Evolutionary conservation across 2,888 invertebrate genomes (phyloP).

Genomic region (Sinhomidia bicolor): DNA sequence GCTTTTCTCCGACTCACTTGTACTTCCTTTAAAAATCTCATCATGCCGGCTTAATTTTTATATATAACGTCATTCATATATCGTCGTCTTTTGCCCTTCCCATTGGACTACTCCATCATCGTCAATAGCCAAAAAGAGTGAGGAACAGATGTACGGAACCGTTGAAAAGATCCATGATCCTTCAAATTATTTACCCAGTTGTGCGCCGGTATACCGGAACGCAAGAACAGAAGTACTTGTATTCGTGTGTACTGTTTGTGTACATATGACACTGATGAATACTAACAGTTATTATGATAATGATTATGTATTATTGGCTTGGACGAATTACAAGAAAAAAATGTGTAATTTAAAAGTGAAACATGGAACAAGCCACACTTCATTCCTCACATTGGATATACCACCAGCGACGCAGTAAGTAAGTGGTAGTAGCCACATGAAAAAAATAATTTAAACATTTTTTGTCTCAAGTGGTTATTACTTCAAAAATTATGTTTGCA

Average conservation of each 20-base stretch:
- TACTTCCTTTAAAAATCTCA: not conserved
- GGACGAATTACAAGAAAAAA: too few relatives aligned
- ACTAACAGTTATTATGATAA: not conserved
- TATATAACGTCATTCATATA: not conserved
- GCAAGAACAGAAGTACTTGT: not conserved
- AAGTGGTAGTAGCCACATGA: too few relatives aligned
- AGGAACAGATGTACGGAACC: constrained; percentile 66
- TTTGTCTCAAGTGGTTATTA: too few relatives aligned
- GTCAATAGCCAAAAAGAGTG: constrained; percentile 24
- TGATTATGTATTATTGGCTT: too few relatives aligned
- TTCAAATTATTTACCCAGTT: constrained; percentile 33
- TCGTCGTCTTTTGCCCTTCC: not conserved
- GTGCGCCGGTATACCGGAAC: not conserved
- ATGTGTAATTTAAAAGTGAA: too few relatives aligned
- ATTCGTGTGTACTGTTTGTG: not conserved
- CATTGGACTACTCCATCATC: constrained; percentile 2
- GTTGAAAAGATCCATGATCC: constrained; percentile 54
- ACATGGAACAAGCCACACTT: too few relatives aligned
- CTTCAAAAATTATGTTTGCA: too few relatives aligned
- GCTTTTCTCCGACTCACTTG: constrained; percentile 36
- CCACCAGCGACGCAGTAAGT: too few relatives aligned
- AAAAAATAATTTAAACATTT: too few relatives aligned
- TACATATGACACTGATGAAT: not conserved
- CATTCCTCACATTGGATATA: too few relatives aligned
- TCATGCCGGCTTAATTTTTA: not conserved